A percentile compares a stretch with the other conserved stretches of the same genome.
phyloP scores from a whole-genome alignment of 2,797 vertebrate species.

The Coreius guichenoti region DNA sequence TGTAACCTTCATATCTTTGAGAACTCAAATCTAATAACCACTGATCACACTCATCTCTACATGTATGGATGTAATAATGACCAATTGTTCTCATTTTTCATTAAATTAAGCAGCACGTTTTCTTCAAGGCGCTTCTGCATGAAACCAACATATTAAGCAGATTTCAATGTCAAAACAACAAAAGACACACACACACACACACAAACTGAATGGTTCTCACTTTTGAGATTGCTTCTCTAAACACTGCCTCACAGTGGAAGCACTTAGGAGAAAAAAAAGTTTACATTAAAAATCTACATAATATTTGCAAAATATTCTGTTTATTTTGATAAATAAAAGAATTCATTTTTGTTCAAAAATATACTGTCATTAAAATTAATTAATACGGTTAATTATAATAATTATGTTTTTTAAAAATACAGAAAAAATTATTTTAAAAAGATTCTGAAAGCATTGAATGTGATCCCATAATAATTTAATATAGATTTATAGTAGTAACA shows the following conservation, averaged over 20 bases:
- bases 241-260: slow-evolving; percentile 25
- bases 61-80: slow-evolving; percentile 2
- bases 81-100: slow-evolving; percentile 1
- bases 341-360: no score
- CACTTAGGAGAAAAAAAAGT: neutral
- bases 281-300: neutral
- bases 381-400: no score
- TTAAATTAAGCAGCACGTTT: neutral
- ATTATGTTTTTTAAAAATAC: no score
- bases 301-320: no score
- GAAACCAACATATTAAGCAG: slow-evolving; percentile 17
- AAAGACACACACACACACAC: neutral
- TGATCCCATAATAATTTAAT: no score
- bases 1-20: slow-evolving; percentile 33
- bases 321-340: no score
- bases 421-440: no score
- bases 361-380: no score
- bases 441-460: no score
- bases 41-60: neutral
- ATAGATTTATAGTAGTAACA: no score
- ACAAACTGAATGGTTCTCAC: slow-evolving; percentile 20
- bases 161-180: slow-evolving; percentile 11
- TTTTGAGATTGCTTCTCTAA: slow-evolving; percentile 14
- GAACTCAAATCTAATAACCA: slow-evolving; percentile 2
- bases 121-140: neutral